phyloP scores from a whole-genome alignment of 2,888 invertebrate genomes.

The Folsomia candida region DNA sequence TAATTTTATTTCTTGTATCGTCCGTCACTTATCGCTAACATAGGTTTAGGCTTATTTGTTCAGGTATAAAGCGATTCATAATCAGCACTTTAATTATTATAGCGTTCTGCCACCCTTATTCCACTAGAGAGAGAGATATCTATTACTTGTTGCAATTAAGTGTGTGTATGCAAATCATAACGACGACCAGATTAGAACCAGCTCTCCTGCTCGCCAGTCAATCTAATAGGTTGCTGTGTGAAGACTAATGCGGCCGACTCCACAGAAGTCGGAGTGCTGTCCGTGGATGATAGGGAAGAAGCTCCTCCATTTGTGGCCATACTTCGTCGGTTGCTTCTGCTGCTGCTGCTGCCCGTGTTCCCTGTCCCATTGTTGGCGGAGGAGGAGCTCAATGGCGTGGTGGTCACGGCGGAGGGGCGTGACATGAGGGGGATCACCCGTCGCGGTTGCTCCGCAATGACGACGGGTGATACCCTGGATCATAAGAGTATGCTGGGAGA shows the following conservation, averaged over 20 bases:
- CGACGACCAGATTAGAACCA: constrained; percentile 1
- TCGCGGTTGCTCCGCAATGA: constrained; percentile 7
- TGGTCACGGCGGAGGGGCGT: background rate
- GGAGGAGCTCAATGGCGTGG: background rate
- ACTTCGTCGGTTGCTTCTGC: too few relatives aligned
- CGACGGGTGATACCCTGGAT: constrained; percentile 40
- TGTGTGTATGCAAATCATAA: background rate
- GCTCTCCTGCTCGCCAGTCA: constrained; percentile 11
- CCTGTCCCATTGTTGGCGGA: background rate
- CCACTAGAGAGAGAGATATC: too few relatives aligned
- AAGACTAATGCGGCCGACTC: background rate
- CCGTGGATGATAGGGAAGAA: background rate
- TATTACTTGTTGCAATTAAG: too few relatives aligned
- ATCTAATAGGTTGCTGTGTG: constrained; percentile 10
- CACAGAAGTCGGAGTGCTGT: background rate
- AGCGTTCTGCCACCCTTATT: too few relatives aligned
- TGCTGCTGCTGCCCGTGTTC: too few relatives aligned
- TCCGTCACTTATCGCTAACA: too few relatives aligned
- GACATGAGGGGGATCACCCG: constrained; percentile 9
- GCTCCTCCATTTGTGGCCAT: background rate
- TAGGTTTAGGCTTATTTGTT: too few relatives aligned
- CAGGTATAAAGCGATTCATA: too few relatives aligned
- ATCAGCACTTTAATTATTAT: too few relatives aligned
- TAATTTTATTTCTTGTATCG: too few relatives aligned
- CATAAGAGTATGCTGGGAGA: constrained; percentile 35